phyloP scores from a whole-genome alignment of 2,888 invertebrate species.

The Venusia cambrica region DNA sequence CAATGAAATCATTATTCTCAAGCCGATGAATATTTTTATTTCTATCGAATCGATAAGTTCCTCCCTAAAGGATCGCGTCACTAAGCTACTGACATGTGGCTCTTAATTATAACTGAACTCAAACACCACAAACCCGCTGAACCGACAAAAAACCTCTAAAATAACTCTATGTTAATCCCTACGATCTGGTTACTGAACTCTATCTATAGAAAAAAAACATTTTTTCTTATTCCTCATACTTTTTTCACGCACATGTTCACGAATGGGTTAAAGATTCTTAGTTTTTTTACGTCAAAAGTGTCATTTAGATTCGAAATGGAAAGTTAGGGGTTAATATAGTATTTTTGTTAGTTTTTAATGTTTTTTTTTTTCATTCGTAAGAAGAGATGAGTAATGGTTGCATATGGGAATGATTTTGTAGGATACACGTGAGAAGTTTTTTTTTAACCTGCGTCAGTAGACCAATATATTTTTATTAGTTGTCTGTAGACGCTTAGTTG shows the following conservation, averaged over 20 bases:
- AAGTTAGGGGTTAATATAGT: conserved; percentile 73
- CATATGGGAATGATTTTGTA: conserved; percentile 67
- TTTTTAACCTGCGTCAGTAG: conserved; percentile 29
- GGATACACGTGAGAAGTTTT: conserved; percentile 69
- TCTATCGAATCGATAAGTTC: too few relatives aligned
- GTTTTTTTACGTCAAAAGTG: conserved; percentile 46
- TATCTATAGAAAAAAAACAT: conserved; percentile 42
- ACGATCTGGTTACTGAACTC: conserved; percentile 76
- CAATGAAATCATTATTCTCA: too few relatives aligned
- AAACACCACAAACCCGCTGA: conserved; percentile 68
- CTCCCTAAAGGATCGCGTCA: too few relatives aligned
- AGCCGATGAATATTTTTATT: too few relatives aligned
- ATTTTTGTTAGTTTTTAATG: conserved; percentile 45
- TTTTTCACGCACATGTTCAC: conserved; percentile 51
- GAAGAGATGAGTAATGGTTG: conserved; percentile 63
- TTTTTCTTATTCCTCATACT: conserved; percentile 36
- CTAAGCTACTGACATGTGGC: conserved; percentile 64
- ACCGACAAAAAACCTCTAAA: conserved; percentile 64
- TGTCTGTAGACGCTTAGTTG: neutral
- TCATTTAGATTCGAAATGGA: conserved; percentile 74
- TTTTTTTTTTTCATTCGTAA: conserved; percentile 43
- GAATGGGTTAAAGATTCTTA: conserved; percentile 66
- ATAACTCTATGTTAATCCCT: conserved; percentile 69
- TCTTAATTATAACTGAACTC: conserved; percentile 72
- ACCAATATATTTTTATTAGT: conserved; percentile 4